Conservation (phyloP, 2,113 vertebrate species). For the Entelurus aequoreus region DNA sequence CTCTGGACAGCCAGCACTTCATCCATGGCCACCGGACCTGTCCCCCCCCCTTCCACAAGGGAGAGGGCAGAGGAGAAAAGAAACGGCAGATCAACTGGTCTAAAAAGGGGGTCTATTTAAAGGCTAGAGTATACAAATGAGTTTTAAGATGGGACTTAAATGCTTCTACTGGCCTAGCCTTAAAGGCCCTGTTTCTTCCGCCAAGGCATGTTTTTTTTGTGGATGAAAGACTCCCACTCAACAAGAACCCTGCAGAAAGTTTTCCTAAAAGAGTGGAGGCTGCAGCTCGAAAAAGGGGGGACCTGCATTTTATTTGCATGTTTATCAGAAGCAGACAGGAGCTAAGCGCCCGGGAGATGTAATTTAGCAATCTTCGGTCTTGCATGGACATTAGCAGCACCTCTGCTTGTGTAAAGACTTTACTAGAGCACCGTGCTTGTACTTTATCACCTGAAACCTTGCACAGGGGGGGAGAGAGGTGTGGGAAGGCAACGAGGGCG, state of each 20-base stretch:
- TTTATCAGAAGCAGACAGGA: slow-evolving; percentile 18
- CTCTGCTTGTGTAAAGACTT: slow-evolving; percentile 12
- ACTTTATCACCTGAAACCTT: slow-evolving; percentile 21
- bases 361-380: slow-evolving; percentile 24
- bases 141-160: too few species aligned
- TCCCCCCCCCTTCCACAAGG: too few species aligned
- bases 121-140: too few species aligned
- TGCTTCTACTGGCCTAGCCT: too few species aligned
- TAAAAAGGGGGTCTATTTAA: too few species aligned
- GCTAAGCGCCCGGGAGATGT: slow-evolving; percentile 3
- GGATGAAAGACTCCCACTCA: neutral
- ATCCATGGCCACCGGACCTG: too few species aligned
- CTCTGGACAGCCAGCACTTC: too few species aligned
- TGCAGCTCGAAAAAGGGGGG: too few species aligned
- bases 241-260: neutral
- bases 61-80: too few species aligned
- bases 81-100: too few species aligned
- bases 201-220: neutral
- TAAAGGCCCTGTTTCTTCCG: too few species aligned
- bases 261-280: neutral
- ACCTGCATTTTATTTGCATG: slow-evolving; percentile 10
- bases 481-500: slow-evolving; percentile 30
- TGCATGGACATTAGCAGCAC: slow-evolving; percentile 1
- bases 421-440: slow-evolving; percentile 1
- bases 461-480: slow-evolving; percentile 4